phyloP scores from a whole-genome alignment of 2,113 vertebrate species.

The Lepus americanus region DNA sequence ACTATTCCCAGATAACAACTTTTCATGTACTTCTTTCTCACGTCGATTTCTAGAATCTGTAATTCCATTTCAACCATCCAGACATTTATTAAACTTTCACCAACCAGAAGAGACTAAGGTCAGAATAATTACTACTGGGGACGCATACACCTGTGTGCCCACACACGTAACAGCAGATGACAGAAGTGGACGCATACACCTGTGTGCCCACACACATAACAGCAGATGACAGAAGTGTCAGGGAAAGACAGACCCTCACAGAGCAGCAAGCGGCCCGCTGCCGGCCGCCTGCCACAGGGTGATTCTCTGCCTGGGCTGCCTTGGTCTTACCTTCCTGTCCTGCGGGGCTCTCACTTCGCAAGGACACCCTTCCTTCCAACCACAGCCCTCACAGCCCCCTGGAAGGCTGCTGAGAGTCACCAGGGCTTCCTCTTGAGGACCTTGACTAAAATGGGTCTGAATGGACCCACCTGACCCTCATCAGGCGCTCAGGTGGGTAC shows the following conservation, averaged over 20 bases:
- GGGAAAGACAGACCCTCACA: neutral
- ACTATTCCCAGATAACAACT: neutral
- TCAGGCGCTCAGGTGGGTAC: neutral
- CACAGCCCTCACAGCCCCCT: neutral
- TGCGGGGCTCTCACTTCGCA: neutral
- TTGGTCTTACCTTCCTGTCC: neutral
- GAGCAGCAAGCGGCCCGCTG: no score
- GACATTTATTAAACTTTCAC: accelerated
- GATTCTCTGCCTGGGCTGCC: neutral
- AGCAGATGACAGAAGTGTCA: accelerated
- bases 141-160: accelerated
- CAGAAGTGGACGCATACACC: no score
- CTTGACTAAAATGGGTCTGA: neutral
- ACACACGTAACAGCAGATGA: accelerated
- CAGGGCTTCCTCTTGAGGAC: accelerated
- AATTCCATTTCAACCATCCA: neutral
- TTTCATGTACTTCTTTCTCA: neutral
- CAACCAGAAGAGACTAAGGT: neutral
- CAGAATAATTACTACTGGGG: accelerated
- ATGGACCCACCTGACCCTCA: neutral
- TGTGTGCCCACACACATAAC: accelerated
- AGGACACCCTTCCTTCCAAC: neutral
- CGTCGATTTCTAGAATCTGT: neutral
- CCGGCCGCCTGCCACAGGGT: accelerated
- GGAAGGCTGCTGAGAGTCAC: accelerated